Evolutionary conservation across 2,888 invertebrate species (phyloP).

Genomic region (Tachystola acroxantha): DNA sequence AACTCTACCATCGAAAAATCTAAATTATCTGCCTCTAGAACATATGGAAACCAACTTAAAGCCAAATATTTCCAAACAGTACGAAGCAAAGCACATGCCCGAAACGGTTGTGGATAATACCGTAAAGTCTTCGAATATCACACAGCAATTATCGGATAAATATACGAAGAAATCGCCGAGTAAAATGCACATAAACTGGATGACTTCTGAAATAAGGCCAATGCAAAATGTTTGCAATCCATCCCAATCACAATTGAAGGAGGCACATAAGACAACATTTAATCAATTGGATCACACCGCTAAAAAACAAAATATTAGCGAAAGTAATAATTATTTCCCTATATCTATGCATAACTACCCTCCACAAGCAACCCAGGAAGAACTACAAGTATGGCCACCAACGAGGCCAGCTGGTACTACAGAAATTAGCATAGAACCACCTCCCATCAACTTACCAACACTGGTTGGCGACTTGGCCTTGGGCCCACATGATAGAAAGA

Average conservation of each 20-base stretch:
- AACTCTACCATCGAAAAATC: constrained; percentile 44
- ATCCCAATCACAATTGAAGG: constrained; percentile 43
- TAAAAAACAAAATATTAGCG: constrained; percentile 56
- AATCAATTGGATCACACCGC: constrained; percentile 35
- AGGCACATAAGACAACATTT: constrained; percentile 43
- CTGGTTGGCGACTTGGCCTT: constrained; percentile 66
- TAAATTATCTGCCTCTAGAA: constrained; percentile 49
- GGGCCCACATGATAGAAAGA: constrained; percentile 69
- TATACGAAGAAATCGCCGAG: constrained; percentile 65
- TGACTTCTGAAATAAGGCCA: constrained; percentile 69
- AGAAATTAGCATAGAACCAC: constrained; percentile 70
- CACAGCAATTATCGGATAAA: constrained; percentile 50
- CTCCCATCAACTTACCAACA: constrained; percentile 67
- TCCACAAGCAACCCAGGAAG: constrained; percentile 54
- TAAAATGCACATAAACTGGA: constrained; percentile 74
- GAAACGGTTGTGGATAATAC: constrained; percentile 32
- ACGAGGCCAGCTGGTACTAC: constrained; percentile 62
- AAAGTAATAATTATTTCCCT: constrained; percentile 62
- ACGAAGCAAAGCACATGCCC: constrained; percentile 41
- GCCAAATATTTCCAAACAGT: constrained; percentile 42
- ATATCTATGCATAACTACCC: constrained; percentile 63
- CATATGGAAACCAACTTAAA: constrained; percentile 40
- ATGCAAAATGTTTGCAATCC: constrained; percentile 54
- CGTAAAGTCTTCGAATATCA: constrained; percentile 40
- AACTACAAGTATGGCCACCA: constrained; percentile 66